Base-by-base conservation (phyloP, 2,888 invertebrate species). In the Agrilus mali region DNA sequence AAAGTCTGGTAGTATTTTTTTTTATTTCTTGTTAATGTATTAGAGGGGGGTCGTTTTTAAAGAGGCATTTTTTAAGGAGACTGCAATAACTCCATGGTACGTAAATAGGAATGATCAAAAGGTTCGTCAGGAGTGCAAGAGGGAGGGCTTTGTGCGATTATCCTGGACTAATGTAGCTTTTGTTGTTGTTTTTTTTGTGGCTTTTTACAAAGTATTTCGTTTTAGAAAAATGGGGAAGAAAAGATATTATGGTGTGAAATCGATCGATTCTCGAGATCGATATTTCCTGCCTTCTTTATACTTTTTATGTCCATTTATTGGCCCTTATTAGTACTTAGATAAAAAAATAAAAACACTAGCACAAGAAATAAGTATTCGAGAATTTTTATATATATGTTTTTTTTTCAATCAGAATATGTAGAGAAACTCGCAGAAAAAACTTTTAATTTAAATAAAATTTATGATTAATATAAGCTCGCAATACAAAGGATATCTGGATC, bases 171-270 rank as follows among this genome's bases (percentile, higher is more conserved):
- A 56, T 43, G 63, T 64, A 55, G 53, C 36, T 34, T 7, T 32
- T 38, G 37, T 12, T 38, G 33, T 40, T 1, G 27, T 27, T 35
- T 40, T 37, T 7, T 27, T 14, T 14, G 2, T 44, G 44, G 16
- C 20, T n/a, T 32, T 36, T 37, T 34, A 43, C 17, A 31, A 20
- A 5, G 31, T 38, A 41, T n/a, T 50, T 49, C 15, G 38, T 57
- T 62, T 36, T 46, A 66, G 49, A 77, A 80, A 52, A 77, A 78
- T 1, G 82, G 82, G 3, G 77, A 80, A 57, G 80, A 80, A 53
- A 76, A 80, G 54, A 77, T 84, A n/a, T 72, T 82, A 53, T 86
- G 86, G 77, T 73, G 81, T 42, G 80, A 83, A 68, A 84, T 87
- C 48, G 87, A 87, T 64, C 77, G 78, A 56, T 71, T 82, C 4